Percentiles rank a stretch among this genome's conserved stretches.
Conservation (phyloP, 2,797 vertebrate species). For the Apogon talboti region DNA sequence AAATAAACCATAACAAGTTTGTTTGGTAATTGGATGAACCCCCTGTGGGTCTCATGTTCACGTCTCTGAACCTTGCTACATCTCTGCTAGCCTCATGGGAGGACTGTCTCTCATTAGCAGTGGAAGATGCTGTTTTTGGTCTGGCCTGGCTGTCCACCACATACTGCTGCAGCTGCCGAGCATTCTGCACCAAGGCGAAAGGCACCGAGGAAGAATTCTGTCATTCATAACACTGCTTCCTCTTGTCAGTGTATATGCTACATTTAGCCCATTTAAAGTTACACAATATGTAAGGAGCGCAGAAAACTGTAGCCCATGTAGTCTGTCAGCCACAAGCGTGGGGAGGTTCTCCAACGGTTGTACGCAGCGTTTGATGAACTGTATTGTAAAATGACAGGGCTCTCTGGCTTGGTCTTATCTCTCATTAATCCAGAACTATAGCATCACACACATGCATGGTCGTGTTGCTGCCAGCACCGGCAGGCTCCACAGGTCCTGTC, state of each 20-base stretch:
- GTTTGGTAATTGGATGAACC: slow-evolving; percentile 67
- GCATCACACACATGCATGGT: slow-evolving; percentile 61
- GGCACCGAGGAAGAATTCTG: slow-evolving; percentile 16
- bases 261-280: slow-evolving; percentile 3
- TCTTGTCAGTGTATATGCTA: not conserved
- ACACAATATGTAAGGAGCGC: not conserved
- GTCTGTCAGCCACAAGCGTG: slow-evolving; percentile 18
- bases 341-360: slow-evolving; percentile 24
- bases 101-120: slow-evolving; percentile 71
- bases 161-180: slow-evolving; percentile 45
- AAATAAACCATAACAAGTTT: slow-evolving; percentile 62
- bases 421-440: slow-evolving; percentile 73
- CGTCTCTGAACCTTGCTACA: slow-evolving; percentile 61
- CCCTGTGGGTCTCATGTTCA: slow-evolving; percentile 27
- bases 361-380: slow-evolving; percentile 43
- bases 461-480: slow-evolving; percentile 64
- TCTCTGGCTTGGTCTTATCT: slow-evolving; percentile 68
- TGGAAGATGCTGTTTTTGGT: slow-evolving; percentile 57
- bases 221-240: slow-evolving; percentile 16
- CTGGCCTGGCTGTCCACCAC: slow-evolving; percentile 46
- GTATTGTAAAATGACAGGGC: slow-evolving; percentile 37
- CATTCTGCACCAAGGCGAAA: slow-evolving; percentile 18
- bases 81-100: slow-evolving; percentile 53
- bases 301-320: slow-evolving; percentile 17
- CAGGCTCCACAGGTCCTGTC: slow-evolving; percentile 71